Evolutionary conservation across 2,113 vertebrate species (phyloP).

Genomic region (rabbit (Oryctolagus cuniculus)): DNA sequence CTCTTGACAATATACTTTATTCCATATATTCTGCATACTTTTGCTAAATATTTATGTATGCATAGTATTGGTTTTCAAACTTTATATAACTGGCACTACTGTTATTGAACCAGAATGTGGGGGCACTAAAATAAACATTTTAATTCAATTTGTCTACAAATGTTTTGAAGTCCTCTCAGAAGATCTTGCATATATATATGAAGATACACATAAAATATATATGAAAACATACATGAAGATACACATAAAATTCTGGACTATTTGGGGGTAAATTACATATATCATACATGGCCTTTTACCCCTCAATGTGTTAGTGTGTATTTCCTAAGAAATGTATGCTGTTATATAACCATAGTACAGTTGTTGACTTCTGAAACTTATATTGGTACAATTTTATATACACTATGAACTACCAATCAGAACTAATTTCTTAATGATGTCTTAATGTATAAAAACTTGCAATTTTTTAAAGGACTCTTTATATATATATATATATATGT

Average conservation of each 20-base stretch:
- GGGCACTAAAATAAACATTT: too few species aligned
- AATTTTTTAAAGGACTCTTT: background rate
- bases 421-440: constrained; percentile 56
- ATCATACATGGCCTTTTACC: background rate
- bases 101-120: too few species aligned
- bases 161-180: too few species aligned
- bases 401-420: background rate
- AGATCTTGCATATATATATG: background rate
- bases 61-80: constrained; percentile 43
- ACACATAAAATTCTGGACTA: background rate
- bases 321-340: constrained; percentile 26
- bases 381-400: constrained; percentile 19
- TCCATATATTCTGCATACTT: background rate
- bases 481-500: too few species aligned
- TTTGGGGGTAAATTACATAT: background rate
- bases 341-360: background rate
- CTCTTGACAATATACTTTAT: constrained; percentile 18
- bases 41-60: background rate
- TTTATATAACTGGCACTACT: background rate
- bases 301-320: background rate
- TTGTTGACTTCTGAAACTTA: constrained; percentile 34
- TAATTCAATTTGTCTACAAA: too few species aligned
- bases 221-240: background rate
- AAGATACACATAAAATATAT: background rate
- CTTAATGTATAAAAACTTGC: background rate